Percentiles rank a stretch among this genome's conserved stretches.
phyloP scores from a whole-genome alignment of 2,888 invertebrate species.

The Idaea dimidiata region DNA sequence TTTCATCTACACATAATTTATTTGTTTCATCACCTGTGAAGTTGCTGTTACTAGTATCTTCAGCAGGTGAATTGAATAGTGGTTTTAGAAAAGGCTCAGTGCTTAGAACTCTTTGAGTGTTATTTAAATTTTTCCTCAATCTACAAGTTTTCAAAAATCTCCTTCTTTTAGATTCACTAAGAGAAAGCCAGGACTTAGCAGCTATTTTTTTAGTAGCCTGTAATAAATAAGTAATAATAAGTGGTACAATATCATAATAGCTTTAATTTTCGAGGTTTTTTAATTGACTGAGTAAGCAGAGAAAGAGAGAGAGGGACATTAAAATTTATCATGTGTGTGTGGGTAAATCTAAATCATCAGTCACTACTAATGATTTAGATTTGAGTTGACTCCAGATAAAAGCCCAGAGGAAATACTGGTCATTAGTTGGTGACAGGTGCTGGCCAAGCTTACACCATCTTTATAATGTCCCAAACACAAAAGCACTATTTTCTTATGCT shows the following conservation, averaged over 20 bases:
- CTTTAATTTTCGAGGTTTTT: background rate
- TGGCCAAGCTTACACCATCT: no score
- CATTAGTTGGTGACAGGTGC: no score
- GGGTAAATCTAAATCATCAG: no score
- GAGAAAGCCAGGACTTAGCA: slow-evolving; percentile 56
- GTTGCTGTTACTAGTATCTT: background rate
- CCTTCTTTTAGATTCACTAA: slow-evolving; percentile 49
- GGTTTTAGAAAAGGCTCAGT: background rate
- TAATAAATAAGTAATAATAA: slow-evolving; percentile 17
- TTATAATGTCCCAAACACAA: no score
- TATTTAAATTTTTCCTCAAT: slow-evolving; percentile 16
- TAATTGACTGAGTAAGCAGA: slow-evolving; percentile 1
- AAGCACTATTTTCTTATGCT: no score
- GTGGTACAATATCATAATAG: background rate
- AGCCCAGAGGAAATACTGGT: no score
- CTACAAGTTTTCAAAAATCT: slow-evolving; percentile 36
- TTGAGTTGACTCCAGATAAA: no score
- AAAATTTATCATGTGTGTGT: no score
- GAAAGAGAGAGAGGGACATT: background rate
- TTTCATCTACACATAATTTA: background rate
- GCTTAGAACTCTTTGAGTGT: slow-evolving; percentile 36
- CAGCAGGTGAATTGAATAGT: background rate
- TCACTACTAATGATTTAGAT: no score
- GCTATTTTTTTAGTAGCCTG: slow-evolving; percentile 48
- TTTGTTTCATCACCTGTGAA: background rate